phyloP scores from a whole-genome alignment of 1,140 invertebrate species.

The Euglossa dilemma region DNA sequence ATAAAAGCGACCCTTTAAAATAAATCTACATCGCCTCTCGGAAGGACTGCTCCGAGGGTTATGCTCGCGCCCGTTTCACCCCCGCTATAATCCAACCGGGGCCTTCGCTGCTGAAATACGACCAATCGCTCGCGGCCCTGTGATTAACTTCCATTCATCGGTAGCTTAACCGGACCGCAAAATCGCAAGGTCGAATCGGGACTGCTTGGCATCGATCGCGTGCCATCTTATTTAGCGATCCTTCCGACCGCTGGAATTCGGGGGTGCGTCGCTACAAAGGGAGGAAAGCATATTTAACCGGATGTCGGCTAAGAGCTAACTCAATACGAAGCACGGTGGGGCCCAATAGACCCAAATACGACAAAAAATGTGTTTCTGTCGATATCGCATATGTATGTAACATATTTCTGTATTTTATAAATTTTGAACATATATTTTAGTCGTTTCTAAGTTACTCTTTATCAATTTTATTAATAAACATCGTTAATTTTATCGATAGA shows the following conservation, averaged over 20 bases:
- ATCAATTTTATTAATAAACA: too few species aligned
- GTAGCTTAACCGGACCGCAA: conserved; percentile 63
- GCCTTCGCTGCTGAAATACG: conserved; percentile 42
- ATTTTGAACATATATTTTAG: too few species aligned
- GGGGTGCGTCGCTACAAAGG: too few species aligned
- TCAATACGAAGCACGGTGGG: too few species aligned
- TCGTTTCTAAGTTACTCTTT: too few species aligned
- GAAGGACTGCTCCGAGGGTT: conserved; percentile 60
- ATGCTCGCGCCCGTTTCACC: conserved; percentile 42
- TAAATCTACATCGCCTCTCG: conserved; percentile 68
- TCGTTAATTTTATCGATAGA: too few species aligned
- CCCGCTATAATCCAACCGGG: conserved; percentile 56
- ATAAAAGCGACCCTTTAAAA: conserved; percentile 70
- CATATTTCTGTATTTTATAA: too few species aligned
- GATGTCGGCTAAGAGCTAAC: too few species aligned
- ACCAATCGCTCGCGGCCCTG: conserved; percentile 63
- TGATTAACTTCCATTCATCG: conserved; percentile 78
- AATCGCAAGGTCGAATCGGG: conserved; percentile 68
- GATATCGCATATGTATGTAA: too few species aligned
- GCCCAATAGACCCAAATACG: too few species aligned
- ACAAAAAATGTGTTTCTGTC: too few species aligned
- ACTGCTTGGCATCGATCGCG: conserved; percentile 42
- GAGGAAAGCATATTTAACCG: neutral
- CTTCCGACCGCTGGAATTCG: neutral
- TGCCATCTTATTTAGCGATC: conserved; percentile 67